phyloP scores from a whole-genome alignment of 2,888 invertebrate species.

The Amphipoea lucens region DNA sequence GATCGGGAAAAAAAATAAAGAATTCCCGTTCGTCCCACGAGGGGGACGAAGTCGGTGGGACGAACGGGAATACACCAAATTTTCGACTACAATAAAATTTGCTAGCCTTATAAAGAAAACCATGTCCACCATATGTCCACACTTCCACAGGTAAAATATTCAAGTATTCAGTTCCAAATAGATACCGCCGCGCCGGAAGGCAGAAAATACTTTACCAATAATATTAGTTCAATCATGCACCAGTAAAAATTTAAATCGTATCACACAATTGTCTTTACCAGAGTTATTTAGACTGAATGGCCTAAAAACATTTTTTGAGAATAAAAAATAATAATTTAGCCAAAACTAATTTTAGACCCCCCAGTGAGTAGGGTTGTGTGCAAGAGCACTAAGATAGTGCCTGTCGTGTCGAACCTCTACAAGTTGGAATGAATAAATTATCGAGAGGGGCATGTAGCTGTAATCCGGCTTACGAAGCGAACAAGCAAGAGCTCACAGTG shows the following conservation, averaged over 20 bases:
- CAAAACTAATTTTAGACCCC: constrained; percentile 3
- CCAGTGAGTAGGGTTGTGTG: constrained; percentile 23
- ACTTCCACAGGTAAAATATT: too few species aligned
- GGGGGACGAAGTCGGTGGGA: too few species aligned
- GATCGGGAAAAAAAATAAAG: too few species aligned
- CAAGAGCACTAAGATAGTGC: constrained; percentile 20
- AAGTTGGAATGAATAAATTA: constrained; percentile 55
- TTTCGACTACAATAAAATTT: too few species aligned
- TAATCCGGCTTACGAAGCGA: constrained; percentile 50
- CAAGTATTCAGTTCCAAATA: background rate
- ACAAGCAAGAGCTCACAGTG: constrained; percentile 36
- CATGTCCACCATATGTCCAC: too few species aligned
- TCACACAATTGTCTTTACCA: background rate
- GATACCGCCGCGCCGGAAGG: too few species aligned
- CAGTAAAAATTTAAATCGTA: background rate
- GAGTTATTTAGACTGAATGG: too few species aligned
- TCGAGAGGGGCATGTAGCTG: constrained; percentile 34
- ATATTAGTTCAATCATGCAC: too few species aligned
- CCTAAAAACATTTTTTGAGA: background rate
- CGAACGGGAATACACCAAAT: too few species aligned
- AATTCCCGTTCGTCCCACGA: too few species aligned
- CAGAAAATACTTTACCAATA: background rate
- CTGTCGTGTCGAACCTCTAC: constrained; percentile 39
- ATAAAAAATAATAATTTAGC: background rate
- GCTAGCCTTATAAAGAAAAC: background rate